A percentile compares a stretch with the other conserved stretches of the same genome.
phyloP scores from a whole-genome alignment of 2,113 vertebrate species.

The Sander lucioperca region DNA sequence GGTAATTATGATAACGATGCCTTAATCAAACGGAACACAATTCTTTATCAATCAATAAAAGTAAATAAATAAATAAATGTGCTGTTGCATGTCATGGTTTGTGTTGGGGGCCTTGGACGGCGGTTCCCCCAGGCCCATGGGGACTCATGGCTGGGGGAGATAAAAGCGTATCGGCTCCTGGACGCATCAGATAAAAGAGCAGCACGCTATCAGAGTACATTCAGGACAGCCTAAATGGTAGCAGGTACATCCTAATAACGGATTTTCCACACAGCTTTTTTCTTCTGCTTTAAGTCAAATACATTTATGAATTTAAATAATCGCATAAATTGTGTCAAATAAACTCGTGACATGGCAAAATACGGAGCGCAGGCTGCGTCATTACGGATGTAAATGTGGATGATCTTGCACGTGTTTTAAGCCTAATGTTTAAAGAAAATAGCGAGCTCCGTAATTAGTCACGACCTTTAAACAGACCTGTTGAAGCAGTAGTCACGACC shows the following conservation, averaged over 20 bases:
- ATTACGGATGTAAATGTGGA: not conserved
- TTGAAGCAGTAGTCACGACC: constrained; percentile 68
- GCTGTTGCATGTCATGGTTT: constrained; percentile 27
- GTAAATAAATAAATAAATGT: constrained; percentile 15
- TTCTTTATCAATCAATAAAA: constrained; percentile 36
- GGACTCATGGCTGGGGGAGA: constrained; percentile 73
- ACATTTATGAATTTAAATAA: constrained; percentile 8
- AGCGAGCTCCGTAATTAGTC: constrained; percentile 14
- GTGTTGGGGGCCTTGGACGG: constrained; percentile 13
- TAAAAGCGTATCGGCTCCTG: constrained; percentile 75
- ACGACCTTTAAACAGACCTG: constrained; percentile 42
- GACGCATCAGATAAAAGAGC: constrained; percentile 75
- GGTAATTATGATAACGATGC: constrained; percentile 49
- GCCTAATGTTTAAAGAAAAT: not conserved
- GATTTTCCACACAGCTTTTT: constrained; percentile 23
- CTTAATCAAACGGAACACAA: constrained; percentile 47
- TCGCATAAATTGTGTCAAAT: not conserved
- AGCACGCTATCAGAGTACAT: constrained; percentile 68
- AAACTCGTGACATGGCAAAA: not conserved
- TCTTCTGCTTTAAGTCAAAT: not conserved
- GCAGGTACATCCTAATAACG: constrained; percentile 75
- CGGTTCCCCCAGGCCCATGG: constrained; percentile 55
- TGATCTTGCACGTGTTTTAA: not conserved
- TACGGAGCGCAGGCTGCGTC: not conserved
- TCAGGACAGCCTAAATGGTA: constrained; percentile 47